phyloP scores from a whole-genome alignment of 2,113 vertebrate species.

The Mesocricetus auratus region DNA sequence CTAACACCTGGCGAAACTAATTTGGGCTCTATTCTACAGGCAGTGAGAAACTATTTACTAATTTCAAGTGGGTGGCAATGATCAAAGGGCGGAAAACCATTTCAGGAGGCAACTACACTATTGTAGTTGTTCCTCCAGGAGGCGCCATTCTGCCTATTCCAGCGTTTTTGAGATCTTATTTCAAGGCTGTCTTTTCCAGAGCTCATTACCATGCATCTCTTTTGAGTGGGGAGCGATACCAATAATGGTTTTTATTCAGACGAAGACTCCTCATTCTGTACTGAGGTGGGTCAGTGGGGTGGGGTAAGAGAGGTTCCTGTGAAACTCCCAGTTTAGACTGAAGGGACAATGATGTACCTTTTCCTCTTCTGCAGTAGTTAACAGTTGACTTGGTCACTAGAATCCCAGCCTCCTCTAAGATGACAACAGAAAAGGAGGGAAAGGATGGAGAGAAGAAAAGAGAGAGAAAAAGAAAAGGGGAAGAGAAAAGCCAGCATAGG shows the following conservation, averaged over 20 bases:
- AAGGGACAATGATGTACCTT: conserved; percentile 40
- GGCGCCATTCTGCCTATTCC: conserved; percentile 35
- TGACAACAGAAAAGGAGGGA: background rate
- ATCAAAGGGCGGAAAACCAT: conserved; percentile 60
- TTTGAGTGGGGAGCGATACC: conserved; percentile 61
- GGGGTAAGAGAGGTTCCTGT: background rate
- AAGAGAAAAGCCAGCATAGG: conserved; percentile 3
- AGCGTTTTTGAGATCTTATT: conserved; percentile 49
- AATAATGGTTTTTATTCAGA: conserved; percentile 68
- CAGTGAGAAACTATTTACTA: conserved; percentile 60
- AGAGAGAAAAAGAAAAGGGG: background rate
- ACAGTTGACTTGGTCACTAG: background rate
- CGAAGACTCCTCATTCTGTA: conserved; percentile 46
- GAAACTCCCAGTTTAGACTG: conserved; percentile 55
- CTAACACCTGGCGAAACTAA: conserved; percentile 17
- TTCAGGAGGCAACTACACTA: conserved; percentile 48
- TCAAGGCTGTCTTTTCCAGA: conserved; percentile 59
- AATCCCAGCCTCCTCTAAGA: conserved; percentile 43
- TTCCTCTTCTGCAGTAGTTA: conserved; percentile 45
- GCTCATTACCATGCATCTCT: conserved; percentile 48
- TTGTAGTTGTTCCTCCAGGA: conserved; percentile 45
- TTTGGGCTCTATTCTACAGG: conserved; percentile 26
- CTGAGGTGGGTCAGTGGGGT: background rate
- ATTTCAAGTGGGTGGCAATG: conserved; percentile 27
- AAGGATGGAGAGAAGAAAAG: background rate